Base-by-base conservation (phyloP, 2,888 invertebrate genomes). In the Dasypogon diadema region DNA sequence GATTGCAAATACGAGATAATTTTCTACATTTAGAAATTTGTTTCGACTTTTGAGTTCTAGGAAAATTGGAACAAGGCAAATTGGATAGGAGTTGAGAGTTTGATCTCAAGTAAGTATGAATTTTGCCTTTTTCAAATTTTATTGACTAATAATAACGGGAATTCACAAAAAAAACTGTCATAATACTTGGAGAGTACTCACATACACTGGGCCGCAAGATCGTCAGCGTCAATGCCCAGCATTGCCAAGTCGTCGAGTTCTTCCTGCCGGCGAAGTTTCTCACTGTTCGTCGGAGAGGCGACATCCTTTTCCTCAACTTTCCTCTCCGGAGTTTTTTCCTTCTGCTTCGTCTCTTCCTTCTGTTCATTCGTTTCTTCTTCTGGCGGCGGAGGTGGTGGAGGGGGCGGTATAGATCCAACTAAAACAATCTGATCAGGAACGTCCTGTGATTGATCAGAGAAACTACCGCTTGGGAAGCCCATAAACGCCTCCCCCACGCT, bases 141-240 rank as follows among this genome's bases (percentile, higher is more conserved):
- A 30, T 30, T 30, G 8, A 30, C 8, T 30, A 30, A 30, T 30
- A 30, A 30, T 30, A 42, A 42, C 42, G 42, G n/a, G n/a, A 42
- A 42, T 12, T 42, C 42, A 42, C 42, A 42, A 42, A 42, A 42
- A 42, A 3, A 42, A 12, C n/a, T 12, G n/a, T 42, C 12, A 42
- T 42, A 42, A 42, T 42, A 42, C 42, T 42, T 42, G n/a, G 16
- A 34, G 37, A 34, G 42, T 24, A 2, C 26, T 80, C 82, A 86
- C 81, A 86, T 85, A 81, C 85, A 85, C 81, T 86, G 86, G 74
- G 86, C 86, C 22, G 86, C 86, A 83, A 86, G 83, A 83, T 96
- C 95, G 34, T 91, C 91, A 5, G 92, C 94, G 82, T 95, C 95
- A 68, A 95, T 95, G 0, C 96, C 96, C 70, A 96, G 87, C 92